phyloP scores from a whole-genome alignment of 2,113 vertebrate genomes.

The Cyphomyrus discorhynchus region DNA sequence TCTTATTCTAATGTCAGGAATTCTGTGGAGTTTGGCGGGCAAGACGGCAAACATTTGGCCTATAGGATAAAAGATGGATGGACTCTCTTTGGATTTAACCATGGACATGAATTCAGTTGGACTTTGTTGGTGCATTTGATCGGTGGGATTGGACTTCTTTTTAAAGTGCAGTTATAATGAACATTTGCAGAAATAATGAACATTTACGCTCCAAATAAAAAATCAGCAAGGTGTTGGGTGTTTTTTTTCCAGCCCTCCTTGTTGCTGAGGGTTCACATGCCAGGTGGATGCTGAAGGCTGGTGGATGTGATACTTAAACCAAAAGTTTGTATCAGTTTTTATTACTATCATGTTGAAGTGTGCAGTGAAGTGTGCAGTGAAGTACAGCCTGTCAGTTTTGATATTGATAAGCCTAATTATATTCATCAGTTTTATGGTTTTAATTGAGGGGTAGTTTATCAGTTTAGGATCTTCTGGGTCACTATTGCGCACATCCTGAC shows the following conservation, averaged over 20 bases:
- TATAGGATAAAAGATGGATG: background rate
- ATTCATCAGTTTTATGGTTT: background rate
- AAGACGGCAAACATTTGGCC: background rate
- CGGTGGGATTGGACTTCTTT: background rate
- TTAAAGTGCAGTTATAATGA: background rate
- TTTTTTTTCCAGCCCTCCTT: background rate
- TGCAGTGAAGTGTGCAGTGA: background rate
- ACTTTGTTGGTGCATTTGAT: background rate
- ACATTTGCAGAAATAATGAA: background rate
- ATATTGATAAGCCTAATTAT: background rate
- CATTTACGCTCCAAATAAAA: background rate
- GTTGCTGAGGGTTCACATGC: background rate
- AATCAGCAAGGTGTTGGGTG: background rate
- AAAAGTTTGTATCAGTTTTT: background rate
- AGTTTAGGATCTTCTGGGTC: background rate
- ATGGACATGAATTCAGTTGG: background rate
- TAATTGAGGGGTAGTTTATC: background rate
- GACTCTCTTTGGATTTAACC: background rate
- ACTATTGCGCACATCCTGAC: background rate
- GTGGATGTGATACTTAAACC: background rate
- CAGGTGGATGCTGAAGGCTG: background rate
- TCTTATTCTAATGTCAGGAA: background rate
- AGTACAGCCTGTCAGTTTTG: background rate
- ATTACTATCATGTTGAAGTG: background rate
- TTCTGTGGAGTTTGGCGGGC: background rate